A percentile compares a stretch with the other conserved stretches of the same genome.
These are phyloP conservation scores for Listronotus oregonensis DNA, from an alignment of 1,140 invertebrate genomes.

Conservation along the genomic window DNA sequence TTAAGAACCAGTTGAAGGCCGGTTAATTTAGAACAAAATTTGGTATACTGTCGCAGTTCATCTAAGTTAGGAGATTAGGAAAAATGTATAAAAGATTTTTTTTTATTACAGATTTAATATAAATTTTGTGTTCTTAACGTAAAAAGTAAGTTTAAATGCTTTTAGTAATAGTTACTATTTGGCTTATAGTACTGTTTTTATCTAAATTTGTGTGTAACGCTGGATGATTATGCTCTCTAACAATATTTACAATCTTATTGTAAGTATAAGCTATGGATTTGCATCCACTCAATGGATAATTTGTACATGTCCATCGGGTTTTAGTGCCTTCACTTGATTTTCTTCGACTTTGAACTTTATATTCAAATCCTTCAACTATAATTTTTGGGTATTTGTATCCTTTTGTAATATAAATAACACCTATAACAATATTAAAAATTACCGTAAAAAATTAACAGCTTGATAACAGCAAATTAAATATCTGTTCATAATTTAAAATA, in stretches of 20 bases:
- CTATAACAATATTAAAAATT: conserved; percentile 15
- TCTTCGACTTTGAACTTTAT: conserved; percentile 29
- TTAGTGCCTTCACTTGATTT: conserved; percentile 14
- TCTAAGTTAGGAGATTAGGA: too few species aligned
- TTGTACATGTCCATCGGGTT: conserved; percentile 37
- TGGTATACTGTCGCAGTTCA: too few species aligned
- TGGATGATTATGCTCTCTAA: conserved; percentile 37
- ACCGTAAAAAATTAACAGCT: too few species aligned
- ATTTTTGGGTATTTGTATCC: conserved; percentile 38
- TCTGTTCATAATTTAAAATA: too few species aligned
- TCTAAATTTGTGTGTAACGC: conserved; percentile 7
- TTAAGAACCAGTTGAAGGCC: too few species aligned
- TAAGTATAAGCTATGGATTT: conserved; percentile 29
- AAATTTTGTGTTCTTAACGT: too few species aligned
- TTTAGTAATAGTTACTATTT: conserved; percentile 8
- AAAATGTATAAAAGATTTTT: too few species aligned
- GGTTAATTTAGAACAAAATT: too few species aligned
- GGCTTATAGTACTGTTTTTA: conserved; percentile 2
- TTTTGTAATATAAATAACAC: conserved; percentile 29
- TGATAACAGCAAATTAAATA: too few species aligned
- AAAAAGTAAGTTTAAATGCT: background rate
- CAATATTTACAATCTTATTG: conserved; percentile 33
- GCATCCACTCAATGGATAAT: conserved; percentile 26
- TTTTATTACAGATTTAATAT: too few species aligned
- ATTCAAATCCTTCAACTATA: conserved; percentile 29